A percentile compares a stretch with the other conserved stretches of the same genome.
Evolutionary conservation across 2,113 vertebrate genomes (phyloP).

Genomic region (Ramphastos sulfuratus): DNA sequence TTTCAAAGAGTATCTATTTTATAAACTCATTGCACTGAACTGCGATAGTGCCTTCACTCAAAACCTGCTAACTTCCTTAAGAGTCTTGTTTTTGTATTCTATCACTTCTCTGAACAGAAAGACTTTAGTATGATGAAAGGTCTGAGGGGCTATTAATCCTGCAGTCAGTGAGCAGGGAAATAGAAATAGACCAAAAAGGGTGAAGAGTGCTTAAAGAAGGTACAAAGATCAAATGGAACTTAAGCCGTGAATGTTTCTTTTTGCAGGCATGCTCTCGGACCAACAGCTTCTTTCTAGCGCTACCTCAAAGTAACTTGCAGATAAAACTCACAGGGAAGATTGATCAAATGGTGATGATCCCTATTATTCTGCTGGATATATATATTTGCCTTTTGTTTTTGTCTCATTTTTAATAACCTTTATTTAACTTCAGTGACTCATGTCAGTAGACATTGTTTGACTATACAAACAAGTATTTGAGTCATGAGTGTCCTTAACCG

Average conservation of each 20-base stretch:
- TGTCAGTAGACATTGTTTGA: conserved; percentile 2
- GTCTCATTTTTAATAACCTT: conserved; percentile 20
- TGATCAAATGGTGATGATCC: conserved; percentile 60
- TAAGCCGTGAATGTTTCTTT: conserved; percentile 61
- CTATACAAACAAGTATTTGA: neutral
- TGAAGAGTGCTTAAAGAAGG: neutral
- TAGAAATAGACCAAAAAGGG: neutral
- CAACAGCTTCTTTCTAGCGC: conserved; percentile 69
- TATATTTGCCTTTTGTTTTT: conserved; percentile 53
- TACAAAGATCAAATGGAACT: conserved; percentile 25
- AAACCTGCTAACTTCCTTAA: neutral
- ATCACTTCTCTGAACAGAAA: neutral
- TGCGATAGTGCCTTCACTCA: conserved; percentile 48
- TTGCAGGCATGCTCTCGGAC: conserved; percentile 70
- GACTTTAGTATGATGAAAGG: neutral
- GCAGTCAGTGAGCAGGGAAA: neutral
- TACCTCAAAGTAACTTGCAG: conserved; percentile 71
- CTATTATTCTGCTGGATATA: conserved; percentile 46
- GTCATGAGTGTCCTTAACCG: conserved; percentile 46
- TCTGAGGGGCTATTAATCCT: conserved; percentile 8
- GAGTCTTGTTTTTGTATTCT: neutral
- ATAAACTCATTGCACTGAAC: neutral
- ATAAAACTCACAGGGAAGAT: conserved; percentile 68
- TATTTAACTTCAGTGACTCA: conserved; percentile 53
- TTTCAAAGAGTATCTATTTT: neutral